Base-by-base conservation (phyloP, 2,888 invertebrate species). In the Rhaphigaster nebulosa region DNA sequence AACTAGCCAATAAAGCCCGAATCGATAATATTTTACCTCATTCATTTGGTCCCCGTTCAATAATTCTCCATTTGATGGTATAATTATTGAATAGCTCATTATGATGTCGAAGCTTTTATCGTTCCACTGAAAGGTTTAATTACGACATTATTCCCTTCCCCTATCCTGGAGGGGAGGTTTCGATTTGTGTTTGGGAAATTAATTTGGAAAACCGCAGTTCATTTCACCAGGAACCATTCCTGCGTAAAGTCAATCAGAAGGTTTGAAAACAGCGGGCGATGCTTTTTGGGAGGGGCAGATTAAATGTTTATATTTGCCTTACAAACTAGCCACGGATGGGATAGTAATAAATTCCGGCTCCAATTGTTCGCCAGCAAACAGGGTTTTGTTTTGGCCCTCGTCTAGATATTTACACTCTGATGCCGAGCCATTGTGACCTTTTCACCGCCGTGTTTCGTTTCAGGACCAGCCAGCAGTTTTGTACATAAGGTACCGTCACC, bases 291-390 rank as follows among this genome's bases (percentile, higher is more conserved):
- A 50, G 84, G 45, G 76, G 50, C 34, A 89, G 89, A 89, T 89
- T 89, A 89, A 89, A 89, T 89, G 89, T 89, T 89, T 89, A 89
- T 89, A 89, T 89, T 89, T 89, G 89, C 89, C 76, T 88, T 88
- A 88, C 88, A 88, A 88, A 88, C 88, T 88, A 88, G 56, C 56
- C 54, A 26, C 4, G 45, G 41, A 34, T 38, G 38, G 88, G 87
- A 56, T 56, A 88, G 88, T 88, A 88, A 88, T 88, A 60, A 88
- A 88, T 60, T 41, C 88, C 41, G 26, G 88, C 34, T 38, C 34
- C 88, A 56, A 60, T 60, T 87, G 87, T 52, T 52, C 34, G 29
- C 34, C n/a, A 8, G 56, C 88, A 88, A 52, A 87, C 84, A 84
- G 84, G 45, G 84, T 84, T 84, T 84, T 84, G 84, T 84, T 84